Base-by-base conservation (phyloP, 2,888 invertebrate genomes). In the Diarsia brunnea region DNA sequence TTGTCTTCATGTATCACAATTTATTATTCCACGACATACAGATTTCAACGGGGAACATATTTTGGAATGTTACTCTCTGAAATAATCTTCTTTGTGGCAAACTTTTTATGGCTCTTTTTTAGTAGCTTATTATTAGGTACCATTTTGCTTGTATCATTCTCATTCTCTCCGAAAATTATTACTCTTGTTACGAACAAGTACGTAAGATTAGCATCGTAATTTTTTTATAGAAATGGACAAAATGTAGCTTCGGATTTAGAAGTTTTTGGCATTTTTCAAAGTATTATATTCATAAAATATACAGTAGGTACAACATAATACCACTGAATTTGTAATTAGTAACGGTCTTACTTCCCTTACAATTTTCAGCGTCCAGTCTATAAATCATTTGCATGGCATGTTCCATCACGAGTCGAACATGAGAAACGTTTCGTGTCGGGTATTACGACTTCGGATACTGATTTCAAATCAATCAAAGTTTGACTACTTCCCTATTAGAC, bases 381-480 rank as follows among this genome's bases (percentile, higher is more conserved):
- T 92, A 79, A 86, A 91, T 92, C 90, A 91, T 86, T 90, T 87
- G 88, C 85, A 85, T 88, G 83, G 84, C 78, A 86, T 87, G 86
- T 91, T 92, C 90, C 82, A 91, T 92, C 91, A 91, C 84, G 77
- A 73, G 82, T 77, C 76, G 76, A 81, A 82, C 73, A 69, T 78
- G 68, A 67, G 45, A 82, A 81, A 78, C 81, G 79, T 84, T 85
- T 82, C 77, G 81, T 75, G 77, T 81, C 79, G 79, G 84, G 83
- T 68, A 75, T 79, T 77, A 75, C 82, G 81, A 77, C 78, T 19
- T 63, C 45, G 10, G 69, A 70, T 64, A 43, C 55, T 60, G 60
- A 81, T 78, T 78, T 68, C 60, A 70, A 61, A 68, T 68, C 47
- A 19, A 53, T 45, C 53, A 53, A 61, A n/a, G n/a, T n/a, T n/a